Conservation (phyloP, 2,113 vertebrate species). For the Dasyprocta punctata region DNA sequence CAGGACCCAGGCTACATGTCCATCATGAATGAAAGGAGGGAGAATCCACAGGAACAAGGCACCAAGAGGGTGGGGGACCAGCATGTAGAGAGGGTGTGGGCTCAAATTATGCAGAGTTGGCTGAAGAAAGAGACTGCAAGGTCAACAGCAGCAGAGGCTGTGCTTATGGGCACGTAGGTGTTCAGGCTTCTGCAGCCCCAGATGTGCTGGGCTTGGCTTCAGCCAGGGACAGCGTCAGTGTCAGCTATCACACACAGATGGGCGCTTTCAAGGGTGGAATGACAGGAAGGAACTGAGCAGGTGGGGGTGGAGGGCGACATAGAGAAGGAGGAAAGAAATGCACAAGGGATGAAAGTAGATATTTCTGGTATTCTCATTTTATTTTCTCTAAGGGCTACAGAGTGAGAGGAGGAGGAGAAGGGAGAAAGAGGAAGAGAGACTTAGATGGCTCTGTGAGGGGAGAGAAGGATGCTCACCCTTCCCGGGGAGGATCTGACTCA, state of each 20-base stretch:
- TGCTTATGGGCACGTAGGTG: neutral
- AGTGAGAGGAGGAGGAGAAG: neutral
- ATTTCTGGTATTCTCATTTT: conserved; percentile 24
- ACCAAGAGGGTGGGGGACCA: neutral
- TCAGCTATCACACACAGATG: neutral
- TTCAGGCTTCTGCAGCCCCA: neutral
- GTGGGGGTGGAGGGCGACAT: neutral
- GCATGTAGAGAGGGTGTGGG: neutral
- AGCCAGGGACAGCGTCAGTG: neutral
- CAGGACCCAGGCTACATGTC: neutral
- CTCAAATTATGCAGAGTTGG: neutral
- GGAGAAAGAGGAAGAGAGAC: neutral
- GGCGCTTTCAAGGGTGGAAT: neutral
- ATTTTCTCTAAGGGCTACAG: neutral
- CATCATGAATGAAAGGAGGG: neutral
- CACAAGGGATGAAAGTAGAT: conserved; percentile 29
- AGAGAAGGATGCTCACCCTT: neutral
- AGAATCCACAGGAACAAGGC: neutral
- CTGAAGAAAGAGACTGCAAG: neutral
- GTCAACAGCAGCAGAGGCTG: neutral
- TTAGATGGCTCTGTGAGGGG: neutral
- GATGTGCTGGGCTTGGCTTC: neutral
- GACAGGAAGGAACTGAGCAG: conserved; percentile 46
- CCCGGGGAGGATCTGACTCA: conserved; percentile 2
- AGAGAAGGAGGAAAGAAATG: conserved; percentile 32